phyloP scores from a whole-genome alignment of 2,888 invertebrate genomes.

The Lasioglossum oenotherae region DNA sequence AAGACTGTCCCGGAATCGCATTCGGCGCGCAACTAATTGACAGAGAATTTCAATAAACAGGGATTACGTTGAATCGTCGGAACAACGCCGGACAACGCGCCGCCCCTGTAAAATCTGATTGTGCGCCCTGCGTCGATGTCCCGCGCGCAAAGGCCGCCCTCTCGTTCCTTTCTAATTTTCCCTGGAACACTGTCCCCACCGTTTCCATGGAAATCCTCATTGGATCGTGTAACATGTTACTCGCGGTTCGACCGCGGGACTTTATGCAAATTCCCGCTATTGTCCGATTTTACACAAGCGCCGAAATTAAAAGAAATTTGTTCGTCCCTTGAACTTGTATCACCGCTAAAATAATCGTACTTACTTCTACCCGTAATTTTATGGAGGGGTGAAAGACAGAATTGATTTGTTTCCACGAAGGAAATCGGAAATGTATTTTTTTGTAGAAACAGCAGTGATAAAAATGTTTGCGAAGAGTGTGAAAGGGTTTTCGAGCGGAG shows the following conservation, averaged over 20 bases:
- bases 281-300: background rate
- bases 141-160: background rate
- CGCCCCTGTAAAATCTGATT: conserved; percentile 41
- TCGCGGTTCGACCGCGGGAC: background rate
- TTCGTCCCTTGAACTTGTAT: background rate
- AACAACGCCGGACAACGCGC: conserved; percentile 24
- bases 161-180: background rate
- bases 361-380: too few species aligned
- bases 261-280: background rate
- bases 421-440: background rate
- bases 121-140: background rate
- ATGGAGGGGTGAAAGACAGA: background rate
- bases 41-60: conserved; percentile 55
- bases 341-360: background rate
- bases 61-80: conserved; percentile 36
- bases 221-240: background rate
- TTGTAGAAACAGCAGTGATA: background rate
- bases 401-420: background rate
- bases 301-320: background rate
- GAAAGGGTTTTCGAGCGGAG: background rate
- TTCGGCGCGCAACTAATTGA: conserved; percentile 41
- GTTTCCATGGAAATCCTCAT: background rate
- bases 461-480: background rate
- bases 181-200: background rate
- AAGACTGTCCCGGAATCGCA: conserved; percentile 19